Evolutionary conservation across 2,113 vertebrate genomes (phyloP).

Genomic region (Pelvicachromis taeniatus): DNA sequence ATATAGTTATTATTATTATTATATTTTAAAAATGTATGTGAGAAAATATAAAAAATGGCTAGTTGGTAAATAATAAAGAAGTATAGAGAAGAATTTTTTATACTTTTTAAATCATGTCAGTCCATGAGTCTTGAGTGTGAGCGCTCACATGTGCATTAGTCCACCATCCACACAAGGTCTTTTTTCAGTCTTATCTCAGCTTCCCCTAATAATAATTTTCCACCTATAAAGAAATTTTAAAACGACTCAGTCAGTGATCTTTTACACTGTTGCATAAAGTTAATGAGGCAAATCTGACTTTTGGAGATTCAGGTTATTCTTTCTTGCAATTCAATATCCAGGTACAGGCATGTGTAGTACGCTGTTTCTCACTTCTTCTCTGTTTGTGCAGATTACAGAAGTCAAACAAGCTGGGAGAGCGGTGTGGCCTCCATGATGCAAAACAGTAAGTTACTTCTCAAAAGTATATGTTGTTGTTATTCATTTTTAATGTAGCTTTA

Average conservation of each 20-base stretch:
- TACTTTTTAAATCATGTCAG: neutral
- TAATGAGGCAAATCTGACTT: neutral
- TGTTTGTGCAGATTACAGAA: constrained; percentile 83
- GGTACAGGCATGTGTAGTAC: neutral
- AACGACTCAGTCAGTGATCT: neutral
- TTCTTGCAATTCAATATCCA: neutral
- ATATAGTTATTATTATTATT: neutral
- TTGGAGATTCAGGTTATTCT: neutral
- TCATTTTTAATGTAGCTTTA: neutral
- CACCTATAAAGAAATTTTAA: neutral
- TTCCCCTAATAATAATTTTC: neutral
- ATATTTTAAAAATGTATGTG: neutral
- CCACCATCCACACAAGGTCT: neutral
- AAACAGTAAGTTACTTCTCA: constrained; percentile 77
- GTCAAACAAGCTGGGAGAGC: constrained; percentile 86
- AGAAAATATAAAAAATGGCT: neutral
- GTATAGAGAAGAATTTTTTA: neutral
- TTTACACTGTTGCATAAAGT: neutral
- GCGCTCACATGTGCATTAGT: neutral
- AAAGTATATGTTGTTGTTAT: neutral
- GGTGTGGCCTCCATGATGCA: constrained; percentile 88
- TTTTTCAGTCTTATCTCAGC: neutral
- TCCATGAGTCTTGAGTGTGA: neutral
- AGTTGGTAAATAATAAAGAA: neutral
- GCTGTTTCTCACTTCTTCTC: constrained; percentile 40